Evolutionary conservation across 2,113 vertebrate species (phyloP).

Genomic region (Manacus vitellinus): DNA sequence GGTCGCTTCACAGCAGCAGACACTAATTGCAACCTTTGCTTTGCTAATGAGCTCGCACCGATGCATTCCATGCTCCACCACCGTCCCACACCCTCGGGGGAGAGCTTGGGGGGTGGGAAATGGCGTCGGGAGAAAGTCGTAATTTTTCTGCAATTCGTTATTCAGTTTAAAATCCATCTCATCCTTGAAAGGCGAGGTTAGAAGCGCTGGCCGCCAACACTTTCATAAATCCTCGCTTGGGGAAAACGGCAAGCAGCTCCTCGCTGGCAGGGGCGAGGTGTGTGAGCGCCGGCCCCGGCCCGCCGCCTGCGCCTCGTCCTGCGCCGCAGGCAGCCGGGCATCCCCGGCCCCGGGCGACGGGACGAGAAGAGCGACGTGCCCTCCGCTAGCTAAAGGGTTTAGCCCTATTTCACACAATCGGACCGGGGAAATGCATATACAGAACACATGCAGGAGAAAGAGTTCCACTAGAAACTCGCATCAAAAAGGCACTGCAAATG

Average conservation of each 20-base stretch:
- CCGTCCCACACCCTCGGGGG: neutral
- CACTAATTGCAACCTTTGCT: conserved; percentile 30
- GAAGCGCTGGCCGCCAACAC: neutral
- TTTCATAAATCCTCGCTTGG: neutral
- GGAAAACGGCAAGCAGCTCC: neutral
- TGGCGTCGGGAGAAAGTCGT: neutral
- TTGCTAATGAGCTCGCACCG: conserved; percentile 40
- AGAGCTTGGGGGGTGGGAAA: neutral
- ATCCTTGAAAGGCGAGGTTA: neutral
- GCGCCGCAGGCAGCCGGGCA: neutral
- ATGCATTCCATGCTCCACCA: neutral
- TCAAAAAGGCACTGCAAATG: neutral
- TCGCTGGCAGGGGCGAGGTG: neutral
- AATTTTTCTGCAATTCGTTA: conserved; percentile 13
- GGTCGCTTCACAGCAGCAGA: neutral
- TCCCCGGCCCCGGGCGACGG: neutral
- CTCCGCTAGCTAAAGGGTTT: neutral
- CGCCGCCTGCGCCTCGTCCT: neutral
- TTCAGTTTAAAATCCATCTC: neutral
- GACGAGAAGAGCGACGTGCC: neutral
- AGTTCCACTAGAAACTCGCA: neutral
- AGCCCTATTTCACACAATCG: rapidly evolving
- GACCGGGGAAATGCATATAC: neutral
- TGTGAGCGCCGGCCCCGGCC: neutral
- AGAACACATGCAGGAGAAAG: no score